These are phyloP conservation scores for Pegoplata infirma DNA, from an alignment of 2,888 invertebrate genomes.

Conservation along the genomic window DNA sequence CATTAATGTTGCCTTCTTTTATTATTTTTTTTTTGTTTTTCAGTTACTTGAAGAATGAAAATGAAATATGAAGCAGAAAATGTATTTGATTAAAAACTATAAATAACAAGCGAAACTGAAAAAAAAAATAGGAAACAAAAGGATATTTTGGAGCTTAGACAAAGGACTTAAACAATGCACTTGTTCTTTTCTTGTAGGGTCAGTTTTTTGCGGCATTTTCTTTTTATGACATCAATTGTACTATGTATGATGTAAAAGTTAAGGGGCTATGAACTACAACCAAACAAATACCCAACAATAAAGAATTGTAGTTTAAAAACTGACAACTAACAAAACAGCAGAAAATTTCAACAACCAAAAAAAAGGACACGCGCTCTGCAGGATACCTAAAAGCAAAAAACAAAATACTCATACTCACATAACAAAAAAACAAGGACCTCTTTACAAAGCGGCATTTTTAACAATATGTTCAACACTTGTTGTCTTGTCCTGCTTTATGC, in stretches of 20 bases:
- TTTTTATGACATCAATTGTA: constrained; percentile 55
- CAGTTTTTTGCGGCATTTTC: constrained; percentile 32
- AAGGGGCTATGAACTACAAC: constrained; percentile 43
- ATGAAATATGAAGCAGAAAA: constrained; percentile 30
- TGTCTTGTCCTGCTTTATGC: background rate
- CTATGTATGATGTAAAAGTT: constrained; percentile 41
- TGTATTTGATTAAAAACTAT: constrained; percentile 55
- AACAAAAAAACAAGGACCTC: background rate
- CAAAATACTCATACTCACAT: constrained; percentile 13
- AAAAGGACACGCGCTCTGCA: constrained; percentile 60
- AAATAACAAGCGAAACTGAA: constrained; percentile 38
- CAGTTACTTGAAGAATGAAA: background rate
- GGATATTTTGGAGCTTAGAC: constrained; percentile 36
- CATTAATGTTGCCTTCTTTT: constrained; percentile 44
- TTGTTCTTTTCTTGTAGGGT: constrained; percentile 19
- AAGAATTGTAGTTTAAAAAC: constrained; percentile 27
- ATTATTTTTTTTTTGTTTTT: too few species aligned
- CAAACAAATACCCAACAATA: constrained; percentile 31
- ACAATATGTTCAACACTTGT: constrained; percentile 39
- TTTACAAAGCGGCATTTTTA: constrained; percentile 11
- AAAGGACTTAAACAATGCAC: constrained; percentile 43
- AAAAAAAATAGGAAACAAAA: constrained; percentile 21
- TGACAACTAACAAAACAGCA: constrained; percentile 27
- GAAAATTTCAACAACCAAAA: background rate
- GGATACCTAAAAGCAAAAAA: too few species aligned